Evolutionary conservation across 2,888 invertebrate species (phyloP).

Genomic region (Drosophila subquinaria): DNA sequence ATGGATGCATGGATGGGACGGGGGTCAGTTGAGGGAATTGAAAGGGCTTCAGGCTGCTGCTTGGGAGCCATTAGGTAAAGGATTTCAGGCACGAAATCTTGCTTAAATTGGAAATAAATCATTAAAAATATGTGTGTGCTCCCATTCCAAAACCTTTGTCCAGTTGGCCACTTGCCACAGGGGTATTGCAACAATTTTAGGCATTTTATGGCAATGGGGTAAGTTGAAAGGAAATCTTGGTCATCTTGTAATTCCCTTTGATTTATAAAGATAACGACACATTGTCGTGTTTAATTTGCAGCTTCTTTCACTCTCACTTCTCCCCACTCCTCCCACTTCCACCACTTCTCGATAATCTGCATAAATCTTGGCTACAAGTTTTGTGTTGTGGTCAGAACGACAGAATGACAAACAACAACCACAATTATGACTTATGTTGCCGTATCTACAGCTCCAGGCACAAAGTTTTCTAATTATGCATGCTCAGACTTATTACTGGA

Average conservation of each 20-base stretch:
- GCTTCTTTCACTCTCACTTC: constrained; percentile 1
- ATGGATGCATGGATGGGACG: background rate
- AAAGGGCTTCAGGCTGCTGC: constrained; percentile 21
- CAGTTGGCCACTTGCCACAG: constrained; percentile 43
- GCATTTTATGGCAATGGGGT: constrained; percentile 49
- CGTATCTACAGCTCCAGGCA: constrained; percentile 22
- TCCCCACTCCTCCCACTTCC: background rate
- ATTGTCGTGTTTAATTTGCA: constrained; percentile 74
- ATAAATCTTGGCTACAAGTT: constrained; percentile 54
- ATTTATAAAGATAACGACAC: constrained; percentile 80
- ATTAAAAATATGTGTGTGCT: constrained; percentile 78
- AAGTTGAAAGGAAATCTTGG: background rate
- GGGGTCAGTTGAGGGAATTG: constrained; percentile 6
- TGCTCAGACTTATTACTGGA: constrained; percentile 64
- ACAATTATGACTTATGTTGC: constrained; percentile 62
- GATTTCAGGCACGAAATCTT: constrained; percentile 73
- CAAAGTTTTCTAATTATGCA: constrained; percentile 79
- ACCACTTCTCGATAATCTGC: constrained; percentile 23
- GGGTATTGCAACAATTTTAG: constrained; percentile 53
- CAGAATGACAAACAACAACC: constrained; percentile 27
- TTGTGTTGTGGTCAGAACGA: constrained; percentile 43
- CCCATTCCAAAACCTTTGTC: constrained; percentile 33
- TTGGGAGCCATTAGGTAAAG: constrained; percentile 64
- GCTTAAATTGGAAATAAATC: constrained; percentile 83
- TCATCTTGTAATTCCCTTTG: constrained; percentile 78